Percentiles rank a stretch among this genome's conserved stretches.
Conservation (phyloP, 2,113 vertebrate genomes). For the Catagonus wagneri region DNA sequence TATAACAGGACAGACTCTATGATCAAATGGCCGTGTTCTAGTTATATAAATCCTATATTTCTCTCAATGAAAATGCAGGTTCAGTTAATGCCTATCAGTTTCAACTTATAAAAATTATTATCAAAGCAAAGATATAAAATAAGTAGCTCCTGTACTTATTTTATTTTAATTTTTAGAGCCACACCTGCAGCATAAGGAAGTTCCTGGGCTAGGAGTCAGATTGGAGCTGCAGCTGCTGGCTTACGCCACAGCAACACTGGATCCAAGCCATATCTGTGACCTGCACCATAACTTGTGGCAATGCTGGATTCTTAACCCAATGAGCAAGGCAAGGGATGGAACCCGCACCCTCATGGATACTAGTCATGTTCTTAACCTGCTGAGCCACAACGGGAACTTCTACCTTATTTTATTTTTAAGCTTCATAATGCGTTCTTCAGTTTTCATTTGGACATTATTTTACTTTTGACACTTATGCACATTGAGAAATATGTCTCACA, state of each 20-base stretch:
- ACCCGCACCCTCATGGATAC: no score
- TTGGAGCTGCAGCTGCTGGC: no score
- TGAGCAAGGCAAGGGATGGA: no score
- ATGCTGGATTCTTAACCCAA: no score
- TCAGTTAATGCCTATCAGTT: neutral
- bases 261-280: no score
- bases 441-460: constrained; percentile 38
- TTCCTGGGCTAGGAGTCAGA: no score
- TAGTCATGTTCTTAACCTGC: no score
- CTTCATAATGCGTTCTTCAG: neutral
- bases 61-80: neutral
- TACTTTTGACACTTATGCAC: neutral
- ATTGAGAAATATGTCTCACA: neutral
- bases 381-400: no score
- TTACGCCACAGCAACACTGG: no score
- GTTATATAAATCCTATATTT: neutral
- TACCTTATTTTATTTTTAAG: constrained; percentile 9
- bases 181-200: no score
- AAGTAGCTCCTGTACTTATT: neutral
- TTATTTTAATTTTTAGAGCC: neutral
- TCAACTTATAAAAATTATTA: neutral
- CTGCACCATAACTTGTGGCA: no score
- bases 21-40: neutral
- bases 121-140: constrained; percentile 5
- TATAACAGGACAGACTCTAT: neutral